These are phyloP conservation scores for Myzus persicae DNA, from an alignment of 1,140 invertebrate species.

Conservation along the genomic window DNA sequence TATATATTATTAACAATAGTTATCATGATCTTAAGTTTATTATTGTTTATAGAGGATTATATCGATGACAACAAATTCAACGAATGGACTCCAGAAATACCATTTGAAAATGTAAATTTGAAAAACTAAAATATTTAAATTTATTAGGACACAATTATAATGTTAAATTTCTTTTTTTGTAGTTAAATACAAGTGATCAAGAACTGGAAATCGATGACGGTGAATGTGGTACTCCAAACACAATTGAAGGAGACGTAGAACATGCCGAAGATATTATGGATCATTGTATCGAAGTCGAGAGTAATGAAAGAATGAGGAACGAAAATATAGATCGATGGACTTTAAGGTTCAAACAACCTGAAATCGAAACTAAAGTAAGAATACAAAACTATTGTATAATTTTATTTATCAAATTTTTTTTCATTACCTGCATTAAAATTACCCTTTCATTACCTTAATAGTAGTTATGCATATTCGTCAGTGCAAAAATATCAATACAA, in stretches of 20 bases:
- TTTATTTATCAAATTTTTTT: not conserved
- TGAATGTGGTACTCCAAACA: slow-evolving; percentile 59
- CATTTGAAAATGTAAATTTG: slow-evolving; percentile 83
- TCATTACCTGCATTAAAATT: too few species aligned
- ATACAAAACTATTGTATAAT: not conserved
- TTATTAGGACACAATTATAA: not conserved
- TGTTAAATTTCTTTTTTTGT: slow-evolving; percentile 44
- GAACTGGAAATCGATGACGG: slow-evolving; percentile 62
- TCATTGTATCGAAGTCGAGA: slow-evolving; percentile 89
- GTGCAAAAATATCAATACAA: not conserved
- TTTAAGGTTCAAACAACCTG: slow-evolving; percentile 80
- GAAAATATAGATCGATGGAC: slow-evolving; percentile 88
- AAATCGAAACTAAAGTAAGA: slow-evolving; percentile 74
- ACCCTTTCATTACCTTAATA: too few species aligned
- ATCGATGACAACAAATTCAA: slow-evolving; percentile 43
- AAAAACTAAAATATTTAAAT: not conserved
- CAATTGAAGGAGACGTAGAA: slow-evolving; percentile 65
- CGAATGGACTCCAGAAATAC: slow-evolving; percentile 88
- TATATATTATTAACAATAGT: not conserved
- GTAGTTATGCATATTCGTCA: too few species aligned
- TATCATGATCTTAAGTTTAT: not conserved
- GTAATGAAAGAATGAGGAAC: slow-evolving; percentile 87
- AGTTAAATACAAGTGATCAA: slow-evolving; percentile 68
- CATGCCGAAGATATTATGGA: slow-evolving; percentile 89
- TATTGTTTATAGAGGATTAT: slow-evolving; percentile 46